Evolutionary conservation across 2,888 invertebrate species (phyloP), one percentile per base, ranked within the genome.

Genomic region (Eristalis tenax): DNA sequence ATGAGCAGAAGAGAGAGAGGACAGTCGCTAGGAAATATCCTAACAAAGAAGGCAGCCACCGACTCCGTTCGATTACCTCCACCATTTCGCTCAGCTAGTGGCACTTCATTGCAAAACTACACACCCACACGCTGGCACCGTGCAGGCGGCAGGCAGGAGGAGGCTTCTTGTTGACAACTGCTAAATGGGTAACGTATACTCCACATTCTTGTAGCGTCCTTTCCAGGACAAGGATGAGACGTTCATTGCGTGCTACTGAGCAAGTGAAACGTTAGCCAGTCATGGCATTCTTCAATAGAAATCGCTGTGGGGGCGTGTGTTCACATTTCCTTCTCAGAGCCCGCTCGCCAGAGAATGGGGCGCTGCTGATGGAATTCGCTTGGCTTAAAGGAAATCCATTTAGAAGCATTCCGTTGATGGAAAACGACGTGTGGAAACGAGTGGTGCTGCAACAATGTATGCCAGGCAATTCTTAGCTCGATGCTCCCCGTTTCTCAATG

Each of bases 131-230:
- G n/a, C 43, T n/a, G 43, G 59, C 13, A 63, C 5, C 15, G 69
- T 26, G 26, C 26, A 26, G 26, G 26, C 26, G 26, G 26, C 28
- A 35, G 50, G 65, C 40, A 78, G 38, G 38, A 38, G 75, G 65
- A 75, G 83, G 69, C 56, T 80, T 70, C 79, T 71, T 66, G 71
- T 84, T 80, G 80, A 84, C 83, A 84, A 84, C 69, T 79, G 70
- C 70, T 76, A 84, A 84, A 75, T 73, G 84, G 75, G 71, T 80
- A 80, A 57, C 70, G 75, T 71, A 22, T 59, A 50, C 70, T 68
- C 68, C 63, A 66, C 59, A 65, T 68, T 68, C 63, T 61, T 10
- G 59, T 50, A 50, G 6, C 68, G 28, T 61, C 73, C 18, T 38
- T 13, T 32, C 11, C 26, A 26, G n/a, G 32, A 32, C 32, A 32